Evolutionary conservation across 1,140 invertebrate species (phyloP).

Genomic region (Caerostris darwini): DNA sequence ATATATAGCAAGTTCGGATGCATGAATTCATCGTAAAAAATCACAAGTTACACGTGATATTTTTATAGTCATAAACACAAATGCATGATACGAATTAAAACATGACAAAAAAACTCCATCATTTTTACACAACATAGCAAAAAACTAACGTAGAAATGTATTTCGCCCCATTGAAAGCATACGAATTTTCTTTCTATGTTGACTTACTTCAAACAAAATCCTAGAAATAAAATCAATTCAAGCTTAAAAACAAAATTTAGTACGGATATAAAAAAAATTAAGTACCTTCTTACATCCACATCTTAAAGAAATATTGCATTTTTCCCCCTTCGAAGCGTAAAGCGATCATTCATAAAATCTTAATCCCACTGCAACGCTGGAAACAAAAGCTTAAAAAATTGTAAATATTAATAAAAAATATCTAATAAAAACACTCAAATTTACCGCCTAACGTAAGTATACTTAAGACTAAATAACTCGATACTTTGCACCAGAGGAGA

Average conservation of each 20-base stretch:
- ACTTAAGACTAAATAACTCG: slow-evolving; percentile 13
- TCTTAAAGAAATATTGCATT: background rate
- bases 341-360: slow-evolving; percentile 35
- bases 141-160: too few species aligned
- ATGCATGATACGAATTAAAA: too few species aligned
- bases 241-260: background rate
- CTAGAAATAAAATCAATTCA: too few species aligned
- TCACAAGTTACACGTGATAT: too few species aligned
- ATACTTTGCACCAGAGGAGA: background rate
- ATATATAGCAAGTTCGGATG: too few species aligned
- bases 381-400: background rate
- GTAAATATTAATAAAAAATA: background rate
- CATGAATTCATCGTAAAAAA: too few species aligned
- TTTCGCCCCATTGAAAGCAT: too few species aligned
- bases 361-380: background rate
- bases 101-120: too few species aligned
- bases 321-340: background rate
- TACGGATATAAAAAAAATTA: background rate
- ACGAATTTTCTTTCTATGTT: too few species aligned
- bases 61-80: too few species aligned
- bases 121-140: too few species aligned
- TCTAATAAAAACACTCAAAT: background rate
- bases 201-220: too few species aligned
- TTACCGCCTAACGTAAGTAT: background rate
- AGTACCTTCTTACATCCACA: background rate